Evolutionary conservation across 30 jellyfish, hydroid and myxozoan genomes (phyloP).

Genomic region (Aurelia aurita): DNA sequence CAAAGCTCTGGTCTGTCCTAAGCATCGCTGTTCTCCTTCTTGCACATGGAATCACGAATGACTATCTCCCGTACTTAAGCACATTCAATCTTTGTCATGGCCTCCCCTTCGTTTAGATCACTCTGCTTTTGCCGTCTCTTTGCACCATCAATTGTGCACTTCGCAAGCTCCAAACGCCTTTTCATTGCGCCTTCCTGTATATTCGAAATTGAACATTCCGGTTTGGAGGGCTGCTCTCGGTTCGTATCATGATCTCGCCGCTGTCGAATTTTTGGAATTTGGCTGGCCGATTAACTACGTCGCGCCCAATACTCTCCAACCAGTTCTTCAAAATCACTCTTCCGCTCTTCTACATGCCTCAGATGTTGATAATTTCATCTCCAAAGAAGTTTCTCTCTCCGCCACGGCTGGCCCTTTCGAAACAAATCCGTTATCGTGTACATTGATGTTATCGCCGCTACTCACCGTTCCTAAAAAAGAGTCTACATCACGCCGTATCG

Average conservation of each 20-base stretch:
- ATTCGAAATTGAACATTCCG: neutral
- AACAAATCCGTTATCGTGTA: neutral
- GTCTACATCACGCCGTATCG: constrained; percentile 1
- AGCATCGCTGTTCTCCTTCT: too few species aligned
- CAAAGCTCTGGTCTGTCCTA: too few species aligned
- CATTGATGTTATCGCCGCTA: neutral
- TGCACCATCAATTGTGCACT: neutral
- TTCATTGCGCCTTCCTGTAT: neutral
- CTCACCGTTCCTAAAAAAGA: neutral
- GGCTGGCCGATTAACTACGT: neutral
- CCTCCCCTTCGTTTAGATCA: too few species aligned
- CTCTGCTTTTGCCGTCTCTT: too few species aligned
- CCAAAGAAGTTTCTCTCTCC: neutral
- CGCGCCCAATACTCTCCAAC: neutral
- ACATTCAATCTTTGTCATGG: too few species aligned
- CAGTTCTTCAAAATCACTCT: neutral
- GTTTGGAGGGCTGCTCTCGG: constrained; percentile 3
- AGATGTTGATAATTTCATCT: neutral
- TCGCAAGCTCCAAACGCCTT: neutral
- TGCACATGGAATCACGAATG: too few species aligned
- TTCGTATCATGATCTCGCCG: neutral
- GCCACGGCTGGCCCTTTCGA: neutral
- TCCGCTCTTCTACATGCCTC: neutral
- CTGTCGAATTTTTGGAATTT: too few species aligned
- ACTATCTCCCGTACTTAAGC: too few species aligned